Base-by-base conservation (phyloP, 2,797 vertebrate species). In the Glossophaga mutica region DNA sequence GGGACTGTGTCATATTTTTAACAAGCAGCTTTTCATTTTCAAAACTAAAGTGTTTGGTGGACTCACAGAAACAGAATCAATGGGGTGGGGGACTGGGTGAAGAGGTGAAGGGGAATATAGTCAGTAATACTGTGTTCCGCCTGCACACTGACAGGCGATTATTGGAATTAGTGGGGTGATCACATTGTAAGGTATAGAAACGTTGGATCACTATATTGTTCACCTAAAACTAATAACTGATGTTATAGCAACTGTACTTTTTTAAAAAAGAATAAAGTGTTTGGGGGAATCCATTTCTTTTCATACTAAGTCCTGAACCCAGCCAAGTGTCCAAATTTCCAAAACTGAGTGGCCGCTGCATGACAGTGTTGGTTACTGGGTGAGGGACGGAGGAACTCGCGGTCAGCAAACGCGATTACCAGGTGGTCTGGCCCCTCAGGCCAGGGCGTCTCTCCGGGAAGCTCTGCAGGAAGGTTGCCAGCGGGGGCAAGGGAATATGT, bases 11-110 rank as follows among this genome's bases (percentile, higher is more conserved):
- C 44, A n/a, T 67, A 14, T 6, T 89, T 90, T 70, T 39, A 86
- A 65, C 11, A 91, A 76, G 42, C 42, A 39, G 8, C 52, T 68
- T 67, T 68, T 83, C 68, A 84, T 71, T 91, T 90, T 91, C 29
- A 81, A 87, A 57, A 90, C 59, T 82, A 37, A 91, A 22, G 44
- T 94, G 12, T 94, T 50, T 46, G 34, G 39, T 6, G 37, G 82
- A 48, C 44, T 37, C 32, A 48, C 3, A 34, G 82, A 48, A 67
- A 83, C 12, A 10, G 42, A 67, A 65, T 37, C 59, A 26, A 9
- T 24, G 8, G 32, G 44, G 5, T 16, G 2, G 21, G 32, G 12
- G 18, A 26, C 26, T 22, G 19, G 39, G 42, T 9, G 32, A 24
- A 9, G 6, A 67, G 1, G 4, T 21, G 81, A 67, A n/a, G 32